Evolutionary conservation across 2,888 invertebrate species (phyloP), one percentile per base, ranked within the genome.

Genomic region (Cheilosia vernalis): DNA sequence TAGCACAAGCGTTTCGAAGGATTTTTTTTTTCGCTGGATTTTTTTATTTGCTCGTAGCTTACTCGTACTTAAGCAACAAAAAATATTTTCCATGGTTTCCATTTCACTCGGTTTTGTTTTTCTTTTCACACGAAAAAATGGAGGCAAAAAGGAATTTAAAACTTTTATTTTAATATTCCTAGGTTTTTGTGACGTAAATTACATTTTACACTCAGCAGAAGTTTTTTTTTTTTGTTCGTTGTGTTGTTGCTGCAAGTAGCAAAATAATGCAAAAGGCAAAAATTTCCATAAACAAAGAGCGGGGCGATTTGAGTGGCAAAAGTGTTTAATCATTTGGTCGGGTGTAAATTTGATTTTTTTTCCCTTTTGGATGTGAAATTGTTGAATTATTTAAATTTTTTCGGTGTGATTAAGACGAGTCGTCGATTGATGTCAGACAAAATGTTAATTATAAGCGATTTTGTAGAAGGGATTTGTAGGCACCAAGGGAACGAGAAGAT

Each of bases 381-480:
- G 82, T 76, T 82, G 55, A 82, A 77, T 82, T 82, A 77, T 82
- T 82, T 77, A 82, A 82, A 82, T 82, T 6, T 70, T 47, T 60
- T 63, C 40, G 40, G 53, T 30, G 27, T 60, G 58, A 78, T 78
- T 78, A 67, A 30, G 27, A 63, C 47, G 27, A 63, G 53, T 60
- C 63, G 63, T 42, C 81, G 70, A 77, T 77, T 70, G 77, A 70
- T 81, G 82, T 70, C 42, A 81, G 69, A 76, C 64, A 76, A 77
- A 82, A 60, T 72, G 82, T 82, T 70, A 72, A 66, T 82, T 77
- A 66, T 82, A 77, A 77, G 60, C 61, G 72, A 61, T 44, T 77
- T 70, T 72, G 66, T 51, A 77, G 51, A 64, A 58, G 19, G 64
- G 74, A 74, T 58, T 66, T 64, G 6, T 21, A 4, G 15, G 5